Conservation (phyloP, 2,113 vertebrate genomes). For the mouse (Mus musculus) region DNA sequence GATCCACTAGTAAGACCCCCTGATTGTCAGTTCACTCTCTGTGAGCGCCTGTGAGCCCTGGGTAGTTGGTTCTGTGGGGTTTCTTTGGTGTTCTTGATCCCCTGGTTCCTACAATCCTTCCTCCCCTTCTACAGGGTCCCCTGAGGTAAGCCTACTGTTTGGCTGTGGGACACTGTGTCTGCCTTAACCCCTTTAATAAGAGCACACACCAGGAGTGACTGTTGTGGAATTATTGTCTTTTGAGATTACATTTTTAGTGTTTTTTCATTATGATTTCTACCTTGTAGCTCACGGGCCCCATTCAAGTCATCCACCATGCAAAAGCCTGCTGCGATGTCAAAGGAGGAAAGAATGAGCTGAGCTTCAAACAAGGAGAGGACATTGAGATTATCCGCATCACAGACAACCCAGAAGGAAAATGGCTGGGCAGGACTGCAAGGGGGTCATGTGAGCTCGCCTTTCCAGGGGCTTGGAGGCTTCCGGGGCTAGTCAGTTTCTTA, state of each 20-base stretch:
- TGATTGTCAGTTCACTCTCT: background rate
- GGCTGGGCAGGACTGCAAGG: conserved; percentile 91
- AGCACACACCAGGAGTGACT: background rate
- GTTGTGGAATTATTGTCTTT: background rate
- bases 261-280: conserved; percentile 1
- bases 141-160: background rate
- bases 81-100: background rate
- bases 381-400: conserved; percentile 94
- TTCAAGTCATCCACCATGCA: conserved; percentile 92
- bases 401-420: conserved; percentile 96
- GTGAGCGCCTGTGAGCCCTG: background rate
- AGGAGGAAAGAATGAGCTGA: conserved; percentile 92
- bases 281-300: conserved; percentile 88
- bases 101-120: background rate
- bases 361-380: conserved; percentile 91
- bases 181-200: background rate
- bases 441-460: conserved; percentile 90
- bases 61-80: background rate
- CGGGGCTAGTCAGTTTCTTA: background rate
- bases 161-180: background rate
- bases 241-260: background rate
- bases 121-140: background rate
- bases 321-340: conserved; percentile 89
- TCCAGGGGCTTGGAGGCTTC: background rate
- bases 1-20: background rate